Evolutionary conservation across 2,888 invertebrate genomes (phyloP).

Genomic region (Stenodera caucasica): DNA sequence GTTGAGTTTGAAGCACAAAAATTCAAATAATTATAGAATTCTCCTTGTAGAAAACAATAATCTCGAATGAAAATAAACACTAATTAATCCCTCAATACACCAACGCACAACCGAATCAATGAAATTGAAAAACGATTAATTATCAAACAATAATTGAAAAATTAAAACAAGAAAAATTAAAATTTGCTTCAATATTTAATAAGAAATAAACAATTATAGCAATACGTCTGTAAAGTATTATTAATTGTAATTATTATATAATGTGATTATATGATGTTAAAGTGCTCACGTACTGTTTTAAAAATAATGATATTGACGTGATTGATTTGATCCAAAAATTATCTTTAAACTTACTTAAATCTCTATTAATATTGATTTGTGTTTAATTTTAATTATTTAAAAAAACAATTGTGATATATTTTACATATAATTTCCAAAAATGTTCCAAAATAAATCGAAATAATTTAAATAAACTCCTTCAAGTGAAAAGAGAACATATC

Average conservation of each 20-base stretch:
- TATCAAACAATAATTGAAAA: not conserved
- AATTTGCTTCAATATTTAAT: conserved; percentile 34
- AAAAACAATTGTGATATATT: conserved; percentile 1
- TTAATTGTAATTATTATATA: conserved; percentile 41
- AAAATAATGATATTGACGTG: conserved; percentile 21
- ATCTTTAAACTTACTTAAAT: not conserved
- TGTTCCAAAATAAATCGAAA: not conserved
- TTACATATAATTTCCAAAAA: not conserved
- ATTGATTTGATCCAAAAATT: not conserved
- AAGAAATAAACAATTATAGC: conserved; percentile 26
- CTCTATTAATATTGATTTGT: not conserved
- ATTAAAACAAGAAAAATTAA: conserved; percentile 10
- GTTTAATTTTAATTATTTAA: not conserved
- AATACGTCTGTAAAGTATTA: conserved; percentile 41
- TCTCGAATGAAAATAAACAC: not conserved
- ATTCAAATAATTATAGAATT: not conserved
- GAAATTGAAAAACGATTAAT: not conserved
- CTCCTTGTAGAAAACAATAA: not conserved
- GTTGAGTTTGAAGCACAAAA: not conserved
- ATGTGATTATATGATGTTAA: conserved; percentile 38
- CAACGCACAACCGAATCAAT: conserved; percentile 21
- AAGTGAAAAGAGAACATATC: conserved; percentile 1
- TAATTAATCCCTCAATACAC: not conserved
- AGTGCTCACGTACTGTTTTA: conserved; percentile 36
- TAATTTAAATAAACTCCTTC: conserved; percentile 1